These are phyloP conservation scores for Xestia xanthographa DNA, from an alignment of 2,888 invertebrate genomes.

Conservation along the genomic window DNA sequence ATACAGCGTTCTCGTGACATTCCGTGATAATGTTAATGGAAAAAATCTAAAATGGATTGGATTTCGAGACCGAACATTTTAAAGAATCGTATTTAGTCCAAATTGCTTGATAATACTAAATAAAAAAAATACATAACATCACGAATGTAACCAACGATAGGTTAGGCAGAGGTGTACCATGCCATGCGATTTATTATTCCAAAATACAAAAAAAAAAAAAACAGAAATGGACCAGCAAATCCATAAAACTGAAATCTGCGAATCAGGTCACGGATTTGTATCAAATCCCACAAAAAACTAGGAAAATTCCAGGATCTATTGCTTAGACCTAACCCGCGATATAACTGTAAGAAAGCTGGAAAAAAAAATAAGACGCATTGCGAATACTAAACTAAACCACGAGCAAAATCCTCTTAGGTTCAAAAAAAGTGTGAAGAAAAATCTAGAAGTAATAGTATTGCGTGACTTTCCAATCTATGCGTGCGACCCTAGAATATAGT, in stretches of 20 bases:
- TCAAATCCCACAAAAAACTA: neutral
- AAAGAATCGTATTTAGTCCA: neutral
- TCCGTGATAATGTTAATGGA: no score
- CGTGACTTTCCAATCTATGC: constrained; percentile 7
- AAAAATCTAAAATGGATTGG: no score
- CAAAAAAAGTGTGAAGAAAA: neutral
- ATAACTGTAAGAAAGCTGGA: neutral
- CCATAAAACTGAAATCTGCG: neutral
- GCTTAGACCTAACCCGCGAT: neutral
- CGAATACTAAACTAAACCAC: constrained; percentile 23
- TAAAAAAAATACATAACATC: no score
- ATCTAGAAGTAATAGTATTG: neutral
- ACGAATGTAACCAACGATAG: no score
- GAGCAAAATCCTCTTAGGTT: neutral
- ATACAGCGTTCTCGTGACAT: no score
- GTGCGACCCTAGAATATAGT: neutral
- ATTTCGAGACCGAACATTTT: no score
- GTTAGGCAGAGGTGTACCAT: no score
- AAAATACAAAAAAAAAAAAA: neutral
- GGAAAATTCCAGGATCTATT: neutral
- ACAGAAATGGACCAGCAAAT: neutral
- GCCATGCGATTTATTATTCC: no score
- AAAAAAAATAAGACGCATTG: constrained; percentile 4
- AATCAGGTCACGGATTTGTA: constrained; percentile 1
- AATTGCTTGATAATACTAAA: neutral